Percentiles rank a stretch among this genome's conserved stretches.
Conservation (phyloP, 23 tunicate species). For the Halocynthia roretzi region DNA sequence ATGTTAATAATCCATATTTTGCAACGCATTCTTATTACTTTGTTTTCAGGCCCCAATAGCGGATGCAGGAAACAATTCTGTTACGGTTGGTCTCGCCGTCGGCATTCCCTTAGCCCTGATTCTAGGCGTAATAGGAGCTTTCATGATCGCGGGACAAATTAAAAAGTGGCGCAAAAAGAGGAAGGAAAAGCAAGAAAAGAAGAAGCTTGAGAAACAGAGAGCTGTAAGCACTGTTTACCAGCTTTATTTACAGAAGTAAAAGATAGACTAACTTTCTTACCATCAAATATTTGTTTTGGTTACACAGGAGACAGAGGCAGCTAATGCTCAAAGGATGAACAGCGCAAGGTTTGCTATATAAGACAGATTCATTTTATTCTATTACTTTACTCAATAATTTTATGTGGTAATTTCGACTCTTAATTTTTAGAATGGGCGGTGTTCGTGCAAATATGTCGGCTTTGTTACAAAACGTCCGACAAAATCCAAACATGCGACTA, state of each 20-base stretch:
- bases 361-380: too few relatives aligned
- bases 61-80: constrained; percentile 30
- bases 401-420: neutral
- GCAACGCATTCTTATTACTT: too few relatives aligned
- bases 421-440: neutral
- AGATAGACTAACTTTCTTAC: neutral
- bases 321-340: neutral
- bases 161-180: constrained; percentile 48
- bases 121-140: constrained; percentile 45
- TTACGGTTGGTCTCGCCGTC: constrained; percentile 42
- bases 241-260: neutral
- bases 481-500: neutral
- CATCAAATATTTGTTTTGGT: neutral
- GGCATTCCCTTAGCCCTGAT: constrained; percentile 55
- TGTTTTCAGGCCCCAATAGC: constrained; percentile 1
- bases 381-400: neutral
- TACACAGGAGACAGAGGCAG: neutral
- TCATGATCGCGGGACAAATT: constrained; percentile 68
- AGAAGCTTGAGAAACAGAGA: constrained; percentile 23
- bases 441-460: constrained; percentile 2
- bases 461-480: constrained; percentile 7
- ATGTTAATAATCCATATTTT: too few relatives aligned
- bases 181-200: constrained; percentile 26
- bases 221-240: constrained; percentile 2
- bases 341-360: neutral